Percentiles rank a stretch among this genome's conserved stretches.
Evolutionary conservation across 2,113 vertebrate genomes (phyloP).

Genomic region (Semnopithecus entellus): DNA sequence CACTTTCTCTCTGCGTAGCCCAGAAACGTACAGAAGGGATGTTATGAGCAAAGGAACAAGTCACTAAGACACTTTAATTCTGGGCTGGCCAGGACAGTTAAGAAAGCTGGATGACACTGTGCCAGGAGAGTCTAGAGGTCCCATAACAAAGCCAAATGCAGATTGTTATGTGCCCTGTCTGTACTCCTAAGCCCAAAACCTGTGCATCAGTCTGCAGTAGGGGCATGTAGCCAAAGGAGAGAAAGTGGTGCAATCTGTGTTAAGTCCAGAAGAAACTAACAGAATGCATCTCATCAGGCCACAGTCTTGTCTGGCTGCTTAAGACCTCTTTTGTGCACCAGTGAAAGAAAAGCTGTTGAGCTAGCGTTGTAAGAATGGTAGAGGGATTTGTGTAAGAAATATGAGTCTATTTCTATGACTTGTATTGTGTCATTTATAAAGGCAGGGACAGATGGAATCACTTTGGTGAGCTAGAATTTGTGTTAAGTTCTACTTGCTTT

Average conservation of each 20-base stretch:
- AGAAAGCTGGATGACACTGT: not conserved
- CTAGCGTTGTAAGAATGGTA: constrained; percentile 7
- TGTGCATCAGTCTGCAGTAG: not conserved
- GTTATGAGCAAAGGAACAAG: not conserved
- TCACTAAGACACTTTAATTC: not conserved
- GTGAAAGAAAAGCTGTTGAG: constrained; percentile 46
- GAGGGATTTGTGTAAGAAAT: constrained; percentile 56
- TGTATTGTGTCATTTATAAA: constrained; percentile 67
- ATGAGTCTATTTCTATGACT: constrained; percentile 52
- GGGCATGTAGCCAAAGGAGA: not conserved
- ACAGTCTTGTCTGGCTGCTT: not conserved
- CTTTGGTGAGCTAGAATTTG: constrained; percentile 57
- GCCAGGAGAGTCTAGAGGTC: not conserved
- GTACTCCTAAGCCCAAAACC: not conserved
- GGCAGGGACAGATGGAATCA: constrained; percentile 53
- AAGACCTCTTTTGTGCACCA: constrained; percentile 8
- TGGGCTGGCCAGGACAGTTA: not conserved
- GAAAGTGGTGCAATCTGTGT: not conserved
- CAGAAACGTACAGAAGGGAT: not conserved
- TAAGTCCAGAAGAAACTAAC: not conserved
- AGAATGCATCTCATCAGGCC: not conserved
- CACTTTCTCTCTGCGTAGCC: not conserved
- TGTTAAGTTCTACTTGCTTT: constrained; percentile 65
- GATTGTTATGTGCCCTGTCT: not conserved
- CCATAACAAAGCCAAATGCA: not conserved